Evolutionary conservation across 2,797 vertebrate genomes (phyloP), one percentile per base, ranked within the genome.

Genomic region (Poeciliopsis paucimaculata): DNA sequence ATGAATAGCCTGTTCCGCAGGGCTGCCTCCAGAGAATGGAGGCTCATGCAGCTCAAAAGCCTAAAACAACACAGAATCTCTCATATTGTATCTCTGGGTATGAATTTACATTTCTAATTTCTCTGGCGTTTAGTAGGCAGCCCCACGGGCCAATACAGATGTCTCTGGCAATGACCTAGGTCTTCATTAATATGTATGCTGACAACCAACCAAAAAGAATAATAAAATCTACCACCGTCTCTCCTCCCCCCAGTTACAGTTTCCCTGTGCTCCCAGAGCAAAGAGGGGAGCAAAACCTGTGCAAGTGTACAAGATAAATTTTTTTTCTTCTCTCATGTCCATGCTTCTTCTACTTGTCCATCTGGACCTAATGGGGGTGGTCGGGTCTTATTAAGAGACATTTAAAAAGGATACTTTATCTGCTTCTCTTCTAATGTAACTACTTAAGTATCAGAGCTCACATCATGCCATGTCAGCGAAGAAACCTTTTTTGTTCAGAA

Each of bases 181-280:
- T 91, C 90, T 93, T 94, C 93, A 95, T 96, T 94, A 95, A 95
- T 94, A 95, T 95, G 94, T 90, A 96, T 93, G 93, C 90, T 91
- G 93, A 95, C 93, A 95, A 94, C 86, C 89, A 77, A 91, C 90
- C 91, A 93, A 91, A 93, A 93, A 90, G 89, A 92, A 94, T 92
- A 90, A 90, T 91, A 90, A 89, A 92, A 94, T 91, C 89, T 88
- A 87, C 85, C 79, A 53, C 23, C 3, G 9, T 53, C 86, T 87
- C 82, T 46, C 80, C 15, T 16, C 66, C 11, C 4, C 91, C 87
- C 73, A 78, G 89, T 93, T 93, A 90, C 91, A 87, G 81, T 84
- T 86, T 92, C 88, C 86, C 70, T 78, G 47, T 26, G 85, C 86
- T 89, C 82, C 76, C 75, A 82, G 82, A 81, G 78, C 76, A 82